Percentiles rank a stretch among this genome's conserved stretches.
Conservation (phyloP, 2,113 vertebrate species). For the Poeciliopsis prolifica region DNA sequence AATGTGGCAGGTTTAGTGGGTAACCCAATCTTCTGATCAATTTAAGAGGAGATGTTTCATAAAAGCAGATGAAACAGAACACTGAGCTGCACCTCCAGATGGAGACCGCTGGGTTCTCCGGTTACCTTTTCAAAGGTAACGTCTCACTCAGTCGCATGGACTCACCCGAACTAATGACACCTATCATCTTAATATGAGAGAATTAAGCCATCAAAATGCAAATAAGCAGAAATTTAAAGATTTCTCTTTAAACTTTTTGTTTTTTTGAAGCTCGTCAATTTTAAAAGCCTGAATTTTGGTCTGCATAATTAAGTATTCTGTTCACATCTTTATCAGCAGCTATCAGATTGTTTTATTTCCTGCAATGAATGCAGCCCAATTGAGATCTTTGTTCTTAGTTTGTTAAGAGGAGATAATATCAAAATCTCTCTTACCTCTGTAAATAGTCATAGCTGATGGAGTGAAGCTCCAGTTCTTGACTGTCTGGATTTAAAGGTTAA, state of each 20-base stretch:
- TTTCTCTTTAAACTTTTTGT: too few relatives aligned
- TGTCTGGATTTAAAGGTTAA: not conserved
- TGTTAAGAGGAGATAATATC: not conserved
- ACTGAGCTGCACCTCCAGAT: constrained; percentile 5
- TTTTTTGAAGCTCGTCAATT: too few relatives aligned
- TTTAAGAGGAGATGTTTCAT: not conserved
- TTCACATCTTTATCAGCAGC: not conserved
- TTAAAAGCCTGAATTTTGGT: not conserved
- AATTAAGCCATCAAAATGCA: not conserved
- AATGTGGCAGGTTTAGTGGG: not conserved
- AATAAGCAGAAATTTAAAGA: not conserved
- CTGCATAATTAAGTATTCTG: not conserved
- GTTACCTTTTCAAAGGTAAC: constrained; percentile 15
- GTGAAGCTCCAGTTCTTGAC: constrained; percentile 8
- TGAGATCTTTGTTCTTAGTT: not conserved
- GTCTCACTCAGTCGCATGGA: not conserved
- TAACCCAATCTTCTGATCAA: not conserved
- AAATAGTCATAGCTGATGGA: constrained; percentile 38
- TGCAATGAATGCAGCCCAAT: not conserved
- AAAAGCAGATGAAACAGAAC: not conserved
- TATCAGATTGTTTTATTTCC: too few relatives aligned
- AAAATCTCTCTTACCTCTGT: constrained; percentile 58
- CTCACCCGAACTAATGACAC: not conserved
- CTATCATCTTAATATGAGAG: not conserved
- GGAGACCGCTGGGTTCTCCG: constrained; percentile 15